Evolutionary conservation across 2,888 invertebrate species (phyloP).

Genomic region (Escarpia spicata): DNA sequence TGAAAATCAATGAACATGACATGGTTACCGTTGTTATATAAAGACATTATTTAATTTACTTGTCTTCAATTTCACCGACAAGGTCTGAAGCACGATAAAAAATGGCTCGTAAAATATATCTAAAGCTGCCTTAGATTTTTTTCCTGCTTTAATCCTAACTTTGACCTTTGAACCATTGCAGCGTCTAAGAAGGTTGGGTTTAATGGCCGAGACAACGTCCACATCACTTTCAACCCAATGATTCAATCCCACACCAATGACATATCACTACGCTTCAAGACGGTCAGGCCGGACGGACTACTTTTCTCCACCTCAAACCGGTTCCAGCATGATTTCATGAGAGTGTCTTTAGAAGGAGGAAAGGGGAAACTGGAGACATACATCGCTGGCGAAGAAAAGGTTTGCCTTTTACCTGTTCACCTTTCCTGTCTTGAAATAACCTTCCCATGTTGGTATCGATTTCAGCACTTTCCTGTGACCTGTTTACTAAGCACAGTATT

Average conservation of each 20-base stretch:
- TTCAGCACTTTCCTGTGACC: not conserved
- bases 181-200: conserved; percentile 57
- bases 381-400: conserved; percentile 50
- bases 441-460: not conserved
- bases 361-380: conserved; percentile 51
- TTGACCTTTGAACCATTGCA: conserved; percentile 38
- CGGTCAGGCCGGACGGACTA: conserved; percentile 52
- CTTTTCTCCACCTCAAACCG: conserved; percentile 55
- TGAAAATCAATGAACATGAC: not conserved
- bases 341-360: conserved; percentile 55
- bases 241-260: conserved; percentile 56
- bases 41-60: not conserved
- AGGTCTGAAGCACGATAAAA: not conserved
- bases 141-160: not conserved
- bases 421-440: not conserved
- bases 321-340: conserved; percentile 48
- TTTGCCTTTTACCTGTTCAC: conserved; percentile 21
- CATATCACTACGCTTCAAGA: conserved; percentile 61
- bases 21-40: not conserved
- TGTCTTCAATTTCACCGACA: not conserved
- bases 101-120: not conserved
- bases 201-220: conserved; percentile 49
- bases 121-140: not conserved
- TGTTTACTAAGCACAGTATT: not conserved
- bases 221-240: conserved; percentile 43